Evolutionary conservation across 2,797 vertebrate species (phyloP).

Genomic region (Sebastolobus altivelis): DNA sequence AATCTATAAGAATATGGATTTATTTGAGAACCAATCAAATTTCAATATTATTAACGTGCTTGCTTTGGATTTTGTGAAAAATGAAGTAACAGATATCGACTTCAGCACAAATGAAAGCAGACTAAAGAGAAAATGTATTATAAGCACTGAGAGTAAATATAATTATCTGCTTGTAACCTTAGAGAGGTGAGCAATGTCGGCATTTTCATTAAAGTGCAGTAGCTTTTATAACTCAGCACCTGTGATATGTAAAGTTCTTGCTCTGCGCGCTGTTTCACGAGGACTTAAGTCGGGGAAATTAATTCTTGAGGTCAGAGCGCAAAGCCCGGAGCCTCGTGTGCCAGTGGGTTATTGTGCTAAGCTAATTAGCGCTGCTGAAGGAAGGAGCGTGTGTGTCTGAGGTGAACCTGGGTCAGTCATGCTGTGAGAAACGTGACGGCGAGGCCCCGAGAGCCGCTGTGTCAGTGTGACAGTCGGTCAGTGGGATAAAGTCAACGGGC

Average conservation of each 20-base stretch:
- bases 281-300: background rate
- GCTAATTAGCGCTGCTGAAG: slow-evolving; percentile 75
- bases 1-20: background rate
- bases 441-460: slow-evolving; percentile 40
- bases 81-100: background rate
- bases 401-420: slow-evolving; percentile 46
- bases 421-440: slow-evolving; percentile 4
- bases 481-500: slow-evolving; percentile 29
- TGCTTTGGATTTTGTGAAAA: background rate
- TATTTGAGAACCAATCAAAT: background rate
- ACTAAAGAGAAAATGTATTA: background rate
- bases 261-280: background rate
- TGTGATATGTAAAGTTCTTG: background rate
- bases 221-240: background rate
- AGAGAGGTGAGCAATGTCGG: background rate
- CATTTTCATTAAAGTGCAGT: background rate
- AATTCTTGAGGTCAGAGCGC: slow-evolving; percentile 23
- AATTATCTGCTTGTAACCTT: background rate
- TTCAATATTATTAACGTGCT: background rate
- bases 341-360: slow-evolving; percentile 74
- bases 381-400: slow-evolving; percentile 34
- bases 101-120: background rate
- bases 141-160: background rate
- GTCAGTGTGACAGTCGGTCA: slow-evolving; percentile 71
- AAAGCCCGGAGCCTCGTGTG: slow-evolving; percentile 53